A percentile compares a stretch with the other conserved stretches of the same genome.
These are phyloP conservation scores for Holocentrus rufus DNA, from an alignment of 2,797 vertebrate species.

Conservation along the genomic window DNA sequence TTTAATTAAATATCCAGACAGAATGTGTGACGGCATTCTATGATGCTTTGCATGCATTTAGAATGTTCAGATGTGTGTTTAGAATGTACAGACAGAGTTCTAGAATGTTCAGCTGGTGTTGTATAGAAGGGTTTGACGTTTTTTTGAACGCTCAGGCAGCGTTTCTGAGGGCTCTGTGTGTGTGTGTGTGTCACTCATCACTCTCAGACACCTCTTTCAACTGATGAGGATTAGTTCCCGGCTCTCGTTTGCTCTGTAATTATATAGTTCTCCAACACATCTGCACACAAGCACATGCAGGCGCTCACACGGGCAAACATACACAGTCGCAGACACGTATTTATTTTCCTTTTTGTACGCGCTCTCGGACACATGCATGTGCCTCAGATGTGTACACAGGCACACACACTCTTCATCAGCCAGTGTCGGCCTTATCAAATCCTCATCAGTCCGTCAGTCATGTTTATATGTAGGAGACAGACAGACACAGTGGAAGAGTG, in stretches of 20 bases:
- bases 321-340: constrained; percentile 37
- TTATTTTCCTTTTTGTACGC: constrained; percentile 61
- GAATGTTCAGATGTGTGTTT: neutral
- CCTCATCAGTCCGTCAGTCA: constrained; percentile 67
- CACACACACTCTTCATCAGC: constrained; percentile 24
- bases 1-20: too few species aligned
- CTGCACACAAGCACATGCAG: constrained; percentile 54
- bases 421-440: constrained; percentile 65
- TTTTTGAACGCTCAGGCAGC: constrained; percentile 16
- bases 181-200: constrained; percentile 72
- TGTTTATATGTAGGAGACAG: constrained; percentile 62
- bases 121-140: neutral
- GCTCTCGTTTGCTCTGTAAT: constrained; percentile 74
- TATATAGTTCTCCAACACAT: constrained; percentile 73
- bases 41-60: too few species aligned
- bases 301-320: neutral
- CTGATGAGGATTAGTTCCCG: constrained; percentile 69
- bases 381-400: too few species aligned
- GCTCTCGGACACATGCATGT: constrained; percentile 21
- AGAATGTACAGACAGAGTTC: neutral
- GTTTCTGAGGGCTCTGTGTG: constrained; percentile 48
- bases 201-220: constrained; percentile 71
- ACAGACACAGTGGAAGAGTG: constrained; percentile 48
- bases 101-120: constrained; percentile 9
- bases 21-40: too few species aligned